Evolutionary conservation across 2,888 invertebrate genomes (phyloP).

Genomic region (Agapostemon virescens): DNA sequence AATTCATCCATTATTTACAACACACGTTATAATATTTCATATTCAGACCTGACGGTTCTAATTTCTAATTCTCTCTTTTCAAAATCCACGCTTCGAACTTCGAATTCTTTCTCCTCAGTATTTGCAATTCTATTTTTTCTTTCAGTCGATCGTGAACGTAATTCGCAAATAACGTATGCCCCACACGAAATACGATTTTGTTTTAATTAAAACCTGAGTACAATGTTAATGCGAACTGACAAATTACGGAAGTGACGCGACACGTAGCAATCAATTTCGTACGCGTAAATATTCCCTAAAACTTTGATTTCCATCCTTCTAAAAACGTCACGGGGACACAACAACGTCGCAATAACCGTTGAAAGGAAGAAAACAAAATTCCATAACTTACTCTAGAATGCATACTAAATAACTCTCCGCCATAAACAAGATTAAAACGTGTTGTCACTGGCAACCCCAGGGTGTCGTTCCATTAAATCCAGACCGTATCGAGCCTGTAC

Average conservation of each 20-base stretch:
- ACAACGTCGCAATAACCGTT: not conserved
- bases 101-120: no score
- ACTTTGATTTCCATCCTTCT: not conserved
- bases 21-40: not conserved
- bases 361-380: not conserved
- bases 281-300: not conserved
- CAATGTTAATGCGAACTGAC: not conserved
- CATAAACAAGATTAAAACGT: slow-evolving; percentile 2
- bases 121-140: no score
- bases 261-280: not conserved
- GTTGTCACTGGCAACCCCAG: slow-evolving; percentile 2
- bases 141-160: no score
- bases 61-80: no score
- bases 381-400: not conserved
- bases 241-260: not conserved
- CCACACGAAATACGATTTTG: not conserved
- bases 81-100: no score
- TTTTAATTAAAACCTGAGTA: not conserved
- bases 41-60: no score
- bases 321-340: not conserved
- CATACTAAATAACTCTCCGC: not conserved
- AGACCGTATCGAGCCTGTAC: not conserved
- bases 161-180: no score
- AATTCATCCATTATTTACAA: not conserved
- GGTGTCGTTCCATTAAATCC: slow-evolving; percentile 1